Evolutionary conservation across 2,113 vertebrate species (phyloP), one percentile per base, ranked within the genome.

Genomic region (Pseudolaguvia tuberculata): DNA sequence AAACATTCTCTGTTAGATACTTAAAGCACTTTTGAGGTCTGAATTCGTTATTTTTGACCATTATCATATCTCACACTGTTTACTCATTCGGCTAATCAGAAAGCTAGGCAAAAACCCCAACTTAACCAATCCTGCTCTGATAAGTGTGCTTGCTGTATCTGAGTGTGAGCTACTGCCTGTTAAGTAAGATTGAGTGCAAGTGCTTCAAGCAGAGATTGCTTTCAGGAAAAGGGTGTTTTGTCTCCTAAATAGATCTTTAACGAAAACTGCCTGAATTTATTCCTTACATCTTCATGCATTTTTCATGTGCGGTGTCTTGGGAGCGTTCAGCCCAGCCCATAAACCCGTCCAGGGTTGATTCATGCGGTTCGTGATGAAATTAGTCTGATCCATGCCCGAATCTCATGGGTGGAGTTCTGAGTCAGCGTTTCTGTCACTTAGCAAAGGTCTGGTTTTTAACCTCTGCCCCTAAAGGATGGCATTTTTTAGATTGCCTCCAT

Each of bases 241-340:
- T 78, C 81, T 80, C 75, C 76, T 80, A 80, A 82, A 83, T 76
- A 83, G 78, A 79, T 65, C 66, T 65, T 79, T 75, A 75, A 71
- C n/a, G 15, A 2, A 12, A 53, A 57, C 56, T 39, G 61, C 47
- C 69, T 67, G 57, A 65, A 80, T 83, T 83, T 83, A 83, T 80
- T 78, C 66, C 71, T 70, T 80, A 80, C 78, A 80, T 73, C 77
- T 78, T 80, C 78, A 83, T 83, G 78, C 63, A 80, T 83, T 83
- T 80, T 83, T 78, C 76, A 82, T 82, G 67, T 68, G 76, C 58
- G 72, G 56, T 63, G 48, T 70, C 72, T 45, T 45, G 78, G 68
- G 69, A 82, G 51, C 35, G 23, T 58, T 81, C 42, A 39, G 45
- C n/a, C 55, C 48, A 21, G 62, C 53, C 79, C 45, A 45, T 74